A percentile compares a stretch with the other conserved stretches of the same genome.
These are phyloP conservation scores for Brachionus rubens DNA, from an alignment of 1,140 invertebrate species.

Conservation along the genomic window DNA sequence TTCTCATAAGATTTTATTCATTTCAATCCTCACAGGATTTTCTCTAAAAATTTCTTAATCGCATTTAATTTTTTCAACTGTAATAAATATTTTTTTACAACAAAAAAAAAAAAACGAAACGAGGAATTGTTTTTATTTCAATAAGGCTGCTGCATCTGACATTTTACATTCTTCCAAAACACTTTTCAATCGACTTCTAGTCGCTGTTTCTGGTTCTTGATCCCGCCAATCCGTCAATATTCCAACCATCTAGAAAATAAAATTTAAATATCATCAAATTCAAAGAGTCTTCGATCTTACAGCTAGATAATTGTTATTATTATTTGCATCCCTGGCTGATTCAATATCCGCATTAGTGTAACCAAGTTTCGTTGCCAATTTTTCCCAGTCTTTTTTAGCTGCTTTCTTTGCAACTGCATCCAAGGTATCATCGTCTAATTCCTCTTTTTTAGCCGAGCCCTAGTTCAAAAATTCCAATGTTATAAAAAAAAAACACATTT, in stretches of 20 bases:
- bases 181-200: constrained; percentile 6
- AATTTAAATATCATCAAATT: too few species aligned
- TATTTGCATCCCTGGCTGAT: too few species aligned
- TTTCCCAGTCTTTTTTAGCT: constrained; percentile 18
- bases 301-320: too few species aligned
- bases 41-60: too few species aligned
- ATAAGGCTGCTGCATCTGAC: constrained; percentile 11
- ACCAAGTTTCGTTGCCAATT: constrained; percentile 17
- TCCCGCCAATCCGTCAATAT: constrained; percentile 27
- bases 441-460: background rate
- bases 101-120: too few species aligned
- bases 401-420: constrained; percentile 8
- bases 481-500: background rate
- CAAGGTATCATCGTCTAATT: background rate
- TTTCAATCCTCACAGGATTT: too few species aligned
- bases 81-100: too few species aligned
- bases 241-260: background rate
- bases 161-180: constrained; percentile 34
- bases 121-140: too few species aligned
- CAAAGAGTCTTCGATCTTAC: too few species aligned
- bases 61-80: too few species aligned
- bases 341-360: constrained; percentile 13
- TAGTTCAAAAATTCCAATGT: too few species aligned
- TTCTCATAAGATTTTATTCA: too few species aligned
- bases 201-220: constrained; percentile 14